Conservation (phyloP, 92 coral and sea anemone species). For the Virgularia gustaviana region DNA sequence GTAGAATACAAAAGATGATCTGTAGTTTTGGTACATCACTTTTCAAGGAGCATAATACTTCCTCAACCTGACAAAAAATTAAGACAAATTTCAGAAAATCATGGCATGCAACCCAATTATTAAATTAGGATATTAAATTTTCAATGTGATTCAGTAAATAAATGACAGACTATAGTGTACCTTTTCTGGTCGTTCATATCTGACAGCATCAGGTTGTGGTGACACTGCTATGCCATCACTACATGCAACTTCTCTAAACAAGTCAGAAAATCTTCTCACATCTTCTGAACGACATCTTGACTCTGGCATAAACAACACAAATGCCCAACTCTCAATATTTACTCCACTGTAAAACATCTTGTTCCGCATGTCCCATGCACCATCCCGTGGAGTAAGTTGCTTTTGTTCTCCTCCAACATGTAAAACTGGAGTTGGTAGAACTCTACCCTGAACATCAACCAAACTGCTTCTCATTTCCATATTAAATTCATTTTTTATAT, state of each 20-base stretch:
- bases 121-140: not conserved
- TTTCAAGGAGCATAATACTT: constrained; percentile 33
- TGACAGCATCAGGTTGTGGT: constrained; percentile 37
- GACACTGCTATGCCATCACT: constrained; percentile 63
- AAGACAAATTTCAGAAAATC: no score
- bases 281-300: constrained; percentile 26
- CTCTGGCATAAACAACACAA: constrained; percentile 59
- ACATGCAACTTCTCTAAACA: constrained; percentile 52
- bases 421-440: constrained; percentile 70
- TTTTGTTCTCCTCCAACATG: constrained; percentile 51
- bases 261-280: constrained; percentile 40
- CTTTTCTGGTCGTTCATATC: constrained; percentile 37
- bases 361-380: constrained; percentile 54
- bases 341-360: constrained; percentile 51
- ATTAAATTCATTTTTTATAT: constrained; percentile 59
- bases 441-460: constrained; percentile 75
- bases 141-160: no score
- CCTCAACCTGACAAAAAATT: constrained; percentile 49
- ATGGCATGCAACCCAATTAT: not conserved
- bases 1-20: constrained; percentile 65
- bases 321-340: constrained; percentile 60
- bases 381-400: constrained; percentile 34
- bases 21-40: constrained; percentile 39
- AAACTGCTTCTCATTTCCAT: constrained; percentile 63
- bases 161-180: no score